Evolutionary conservation across 2,797 vertebrate genomes (phyloP).

Genomic region (Hipposideros larvatus): DNA sequence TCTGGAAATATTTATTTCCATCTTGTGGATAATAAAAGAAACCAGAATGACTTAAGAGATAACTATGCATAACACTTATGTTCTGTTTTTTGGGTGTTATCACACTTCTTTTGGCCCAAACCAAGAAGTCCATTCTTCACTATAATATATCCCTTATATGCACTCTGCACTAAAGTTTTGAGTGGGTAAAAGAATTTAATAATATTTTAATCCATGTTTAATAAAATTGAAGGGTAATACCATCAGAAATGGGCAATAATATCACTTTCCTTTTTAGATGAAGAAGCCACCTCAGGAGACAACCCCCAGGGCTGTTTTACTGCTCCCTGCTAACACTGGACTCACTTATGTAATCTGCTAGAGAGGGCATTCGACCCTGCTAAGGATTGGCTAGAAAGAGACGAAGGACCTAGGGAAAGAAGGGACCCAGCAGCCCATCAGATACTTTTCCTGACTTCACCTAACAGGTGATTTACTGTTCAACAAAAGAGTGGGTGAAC

Average conservation of each 20-base stretch:
- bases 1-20: not conserved
- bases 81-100: not conserved
- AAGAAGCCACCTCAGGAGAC: not conserved
- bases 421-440: no score
- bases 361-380: not conserved
- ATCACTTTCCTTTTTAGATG: slow-evolving; percentile 21
- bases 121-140: not conserved
- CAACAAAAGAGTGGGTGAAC: not conserved
- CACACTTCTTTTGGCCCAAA: not conserved
- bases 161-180: not conserved
- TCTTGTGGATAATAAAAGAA: slow-evolving; percentile 43
- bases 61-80: not conserved
- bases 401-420: not conserved
- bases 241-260: not conserved
- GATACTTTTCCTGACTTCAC: not conserved
- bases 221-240: not conserved
- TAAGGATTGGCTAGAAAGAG: not conserved
- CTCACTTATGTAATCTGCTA: not conserved
- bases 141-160: not conserved
- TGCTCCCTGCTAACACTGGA: not conserved
- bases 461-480: not conserved
- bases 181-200: slow-evolving; percentile 17
- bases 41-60: not conserved
- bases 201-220: not conserved
- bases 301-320: not conserved